A percentile compares a stretch with the other conserved stretches of the same genome.
Conservation (phyloP, 2,888 invertebrate genomes). For the Fragum fragum region DNA sequence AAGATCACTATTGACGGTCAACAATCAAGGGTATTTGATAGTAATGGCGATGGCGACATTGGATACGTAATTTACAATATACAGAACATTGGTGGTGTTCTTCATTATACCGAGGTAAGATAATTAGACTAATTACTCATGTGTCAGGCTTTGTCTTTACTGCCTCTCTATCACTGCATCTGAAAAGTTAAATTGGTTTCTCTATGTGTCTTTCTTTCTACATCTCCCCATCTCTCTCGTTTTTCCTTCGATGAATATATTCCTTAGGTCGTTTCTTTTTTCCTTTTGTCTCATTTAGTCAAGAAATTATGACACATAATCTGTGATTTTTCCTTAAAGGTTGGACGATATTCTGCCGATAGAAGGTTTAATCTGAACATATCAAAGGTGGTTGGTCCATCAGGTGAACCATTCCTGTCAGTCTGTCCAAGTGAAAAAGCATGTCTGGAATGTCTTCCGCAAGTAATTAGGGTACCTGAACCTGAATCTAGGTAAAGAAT, state of each 20-base stretch:
- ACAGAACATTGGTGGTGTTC: background rate
- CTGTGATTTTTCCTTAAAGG: too few relatives aligned
- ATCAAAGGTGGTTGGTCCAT: background rate
- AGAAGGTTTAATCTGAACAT: background rate
- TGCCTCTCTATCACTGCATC: background rate
- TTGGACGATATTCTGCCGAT: slow-evolving; percentile 9
- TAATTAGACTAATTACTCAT: too few relatives aligned
- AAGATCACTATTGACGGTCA: background rate
- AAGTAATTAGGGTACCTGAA: too few relatives aligned
- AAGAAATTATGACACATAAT: too few relatives aligned
- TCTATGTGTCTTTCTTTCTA: too few relatives aligned
- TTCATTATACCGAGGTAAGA: background rate
- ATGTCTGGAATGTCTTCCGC: background rate
- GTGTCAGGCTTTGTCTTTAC: too few relatives aligned
- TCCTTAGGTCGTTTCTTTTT: too few relatives aligned
- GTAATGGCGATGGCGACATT: slow-evolving; percentile 3
- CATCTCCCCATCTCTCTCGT: too few relatives aligned
- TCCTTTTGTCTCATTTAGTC: too few relatives aligned
- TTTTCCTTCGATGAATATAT: too few relatives aligned
- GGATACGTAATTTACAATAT: slow-evolving; percentile 25
- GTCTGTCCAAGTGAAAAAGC: slow-evolving; percentile 3
- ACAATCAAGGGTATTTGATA: background rate
- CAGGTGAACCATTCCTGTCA: background rate
- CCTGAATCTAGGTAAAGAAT: too few relatives aligned
- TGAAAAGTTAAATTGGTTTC: too few relatives aligned